Evolutionary conservation across 2,797 vertebrate species (phyloP), one percentile per base, ranked within the genome.

Genomic region (Emydoidea blandingii): DNA sequence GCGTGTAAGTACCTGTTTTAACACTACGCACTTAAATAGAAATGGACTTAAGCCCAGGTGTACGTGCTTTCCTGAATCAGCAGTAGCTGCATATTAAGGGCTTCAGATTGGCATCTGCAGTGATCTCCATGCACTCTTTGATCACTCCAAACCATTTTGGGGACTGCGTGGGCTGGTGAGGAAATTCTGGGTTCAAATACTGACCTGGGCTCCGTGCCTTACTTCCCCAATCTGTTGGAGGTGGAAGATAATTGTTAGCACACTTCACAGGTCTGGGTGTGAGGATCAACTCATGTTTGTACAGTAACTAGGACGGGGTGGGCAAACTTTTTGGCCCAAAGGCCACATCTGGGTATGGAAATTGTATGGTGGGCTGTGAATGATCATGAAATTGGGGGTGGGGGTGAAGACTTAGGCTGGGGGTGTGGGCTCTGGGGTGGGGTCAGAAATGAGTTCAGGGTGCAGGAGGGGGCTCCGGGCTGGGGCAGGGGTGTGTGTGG

Each of bases 221-320:
- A 29, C 25, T 47, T 76, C 12, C 23, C 25, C 23, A 14, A 15
- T 41, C 12, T 44, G 74, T 11, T 6, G 3, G n/a, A 7, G 47
- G 8, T 18, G 29, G 29, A 49, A 2, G 1, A 29, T n/a, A 18
- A 72, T 29, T 23, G 21, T 29, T 18, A 65, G 31, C 62, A 31
- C 7, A 25, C 47, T 8, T 10, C n/a, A 27, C 54, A 25, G 25
- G 49, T 25, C 10, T 47, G 3, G 27, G 4, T 8, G 31, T 19
- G 7, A 1, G 49, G 4, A 6, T 74, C 9, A 2, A 5, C 5
- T 34, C 31, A 31, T 5, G 0, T 2, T 8, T n/a, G 7, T 65
- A n/a, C 62, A 65, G 34, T 65, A 65, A 65, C 15, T n/a, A 1
- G 29, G 11, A 25, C 56, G 54, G 8, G 12, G 56, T 50, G 6